phyloP scores from a whole-genome alignment of 2,113 vertebrate species.

The Motacilla tschutschensis region DNA sequence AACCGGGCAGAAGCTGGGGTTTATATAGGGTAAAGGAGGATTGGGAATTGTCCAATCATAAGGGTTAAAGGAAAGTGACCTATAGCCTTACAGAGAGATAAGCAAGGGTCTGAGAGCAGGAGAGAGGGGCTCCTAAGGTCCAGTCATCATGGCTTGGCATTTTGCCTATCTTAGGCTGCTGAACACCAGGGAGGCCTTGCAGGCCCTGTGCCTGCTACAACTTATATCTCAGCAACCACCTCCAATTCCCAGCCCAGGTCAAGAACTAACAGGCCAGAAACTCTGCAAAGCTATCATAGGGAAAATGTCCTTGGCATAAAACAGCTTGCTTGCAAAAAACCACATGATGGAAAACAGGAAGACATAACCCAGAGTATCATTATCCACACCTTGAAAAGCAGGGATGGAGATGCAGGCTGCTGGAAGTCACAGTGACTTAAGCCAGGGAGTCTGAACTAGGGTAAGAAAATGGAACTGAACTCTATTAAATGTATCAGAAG shows the following conservation, averaged over 20 bases:
- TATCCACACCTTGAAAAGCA: neutral
- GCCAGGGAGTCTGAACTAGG: neutral
- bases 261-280: neutral
- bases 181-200: no score
- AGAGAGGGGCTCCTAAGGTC: no score
- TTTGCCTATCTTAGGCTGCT: no score
- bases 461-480: neutral
- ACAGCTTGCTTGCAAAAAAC: neutral
- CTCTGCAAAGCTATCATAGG: neutral
- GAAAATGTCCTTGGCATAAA: neutral
- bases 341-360: neutral
- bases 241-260: neutral
- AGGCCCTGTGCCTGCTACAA: no score
- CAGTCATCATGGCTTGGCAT: no score
- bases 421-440: neutral
- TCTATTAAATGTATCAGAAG: neutral
- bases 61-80: no score
- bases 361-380: neutral
- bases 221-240: neutral
- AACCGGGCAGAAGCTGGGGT: no score
- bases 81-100: no score
- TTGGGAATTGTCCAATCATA: no score
- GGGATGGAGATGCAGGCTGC: neutral
- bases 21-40: no score
- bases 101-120: no score